Evolutionary conservation across 2,113 vertebrate genomes (phyloP).

Genomic region (Cercopithecus mona): DNA sequence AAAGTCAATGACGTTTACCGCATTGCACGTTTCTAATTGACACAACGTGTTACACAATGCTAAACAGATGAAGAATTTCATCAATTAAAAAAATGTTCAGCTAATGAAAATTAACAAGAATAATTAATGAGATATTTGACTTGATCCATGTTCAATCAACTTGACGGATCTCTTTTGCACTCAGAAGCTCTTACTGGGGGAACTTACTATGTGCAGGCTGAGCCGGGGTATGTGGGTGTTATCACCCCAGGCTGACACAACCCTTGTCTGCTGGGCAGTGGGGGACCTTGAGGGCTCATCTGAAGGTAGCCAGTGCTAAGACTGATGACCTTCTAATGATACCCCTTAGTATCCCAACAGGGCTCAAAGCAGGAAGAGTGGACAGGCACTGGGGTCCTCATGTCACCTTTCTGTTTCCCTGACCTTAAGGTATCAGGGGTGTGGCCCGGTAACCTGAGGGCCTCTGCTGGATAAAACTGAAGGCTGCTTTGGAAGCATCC

Average conservation of each 20-base stretch:
- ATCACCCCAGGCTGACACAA: rapidly evolving
- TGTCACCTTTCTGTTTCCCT: rapidly evolving
- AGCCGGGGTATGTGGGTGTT: neutral
- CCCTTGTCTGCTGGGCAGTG: neutral
- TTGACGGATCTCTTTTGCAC: rapidly evolving
- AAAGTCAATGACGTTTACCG: too few relatives aligned
- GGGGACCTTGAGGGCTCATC: neutral
- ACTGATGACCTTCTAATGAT: rapidly evolving
- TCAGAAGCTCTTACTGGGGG: neutral
- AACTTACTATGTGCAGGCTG: rapidly evolving
- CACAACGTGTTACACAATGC: rapidly evolving
- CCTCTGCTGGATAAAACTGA: neutral
- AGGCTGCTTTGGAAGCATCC: too few relatives aligned
- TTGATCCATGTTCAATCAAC: rapidly evolving
- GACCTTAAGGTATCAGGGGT: neutral
- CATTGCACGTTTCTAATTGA: rapidly evolving
- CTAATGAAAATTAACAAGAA: too few relatives aligned
- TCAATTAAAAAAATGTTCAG: neutral
- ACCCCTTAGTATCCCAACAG: rapidly evolving
- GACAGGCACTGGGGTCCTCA: rapidly evolving
- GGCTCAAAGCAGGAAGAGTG: neutral
- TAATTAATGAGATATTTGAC: neutral
- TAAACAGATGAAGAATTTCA: neutral
- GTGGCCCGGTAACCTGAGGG: too few relatives aligned
- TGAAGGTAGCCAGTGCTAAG: neutral